Evolutionary conservation across 2,888 invertebrate genomes (phyloP), one percentile per base, ranked within the genome.

Genomic region (Callyntrura sp.): DNA sequence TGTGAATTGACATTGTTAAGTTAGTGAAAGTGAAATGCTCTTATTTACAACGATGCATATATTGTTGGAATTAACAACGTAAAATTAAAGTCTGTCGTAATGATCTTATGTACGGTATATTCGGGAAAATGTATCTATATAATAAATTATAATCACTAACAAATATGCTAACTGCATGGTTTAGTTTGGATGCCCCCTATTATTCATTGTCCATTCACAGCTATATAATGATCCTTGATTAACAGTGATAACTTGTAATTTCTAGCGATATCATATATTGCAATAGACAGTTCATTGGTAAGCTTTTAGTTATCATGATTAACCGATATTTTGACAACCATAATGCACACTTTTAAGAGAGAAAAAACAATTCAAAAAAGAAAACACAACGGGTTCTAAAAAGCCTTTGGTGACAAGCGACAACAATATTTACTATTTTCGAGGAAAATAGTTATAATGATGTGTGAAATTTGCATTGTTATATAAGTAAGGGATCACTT

Each of bases 181-280:
- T 35, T 35, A 9, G 51, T 51, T 51, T 51, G 14, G 51, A 14
- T 51, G 14, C 11, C 28, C 0, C 35, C n/a, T 12, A 25, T 68
- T 60, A 14, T 62, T 68, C 68, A 68, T 68, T 68, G 68, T 68
- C 68, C n/a, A 68, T 35, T 68, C 68, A 68, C 68, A 62, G 62
- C 62, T 62, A 4, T 35, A n/a, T n/a, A n/a, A n/a, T n/a, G n/a
- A n/a, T 60, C 35, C 35, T 35, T 35, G 35, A 35, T 35, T 35
- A 35, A 4, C 35, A 35, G 35, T 35, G 35, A 6, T 35, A 35
- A 35, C 35, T 35, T 35, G 35, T 35, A 35, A 35, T 6, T 35
- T 17, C 8, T 60, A 9, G 17, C 17, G 60, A 60, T 20, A 17
- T 57, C 51, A 51, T n/a, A 60, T 17, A 17, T 8, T 60, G 3